Evolutionary conservation across 2,888 invertebrate genomes (phyloP), one percentile per base, ranked within the genome.

Genomic region (Tipula lateralis): DNA sequence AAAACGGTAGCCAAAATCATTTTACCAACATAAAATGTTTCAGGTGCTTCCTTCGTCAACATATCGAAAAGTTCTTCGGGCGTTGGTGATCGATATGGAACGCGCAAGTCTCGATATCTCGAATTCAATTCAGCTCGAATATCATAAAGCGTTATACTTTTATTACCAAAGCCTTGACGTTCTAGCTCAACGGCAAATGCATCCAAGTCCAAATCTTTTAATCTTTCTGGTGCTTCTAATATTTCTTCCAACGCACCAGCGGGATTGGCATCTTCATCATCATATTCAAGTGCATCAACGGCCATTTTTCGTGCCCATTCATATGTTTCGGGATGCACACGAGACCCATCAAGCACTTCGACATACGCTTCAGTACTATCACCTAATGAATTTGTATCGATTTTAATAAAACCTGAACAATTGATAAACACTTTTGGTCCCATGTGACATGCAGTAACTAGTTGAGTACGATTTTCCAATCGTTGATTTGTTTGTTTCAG

Each of bases 251-350:
- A 91, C 13, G 99, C 99, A 0, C 97, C 97, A 0, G 99, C 98
- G 0, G 99, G 98, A 90, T 98, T 98, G 0, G 96, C 96, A 87
- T 97, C 98, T 89, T 98, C 98, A 88, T 99, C 99, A 88, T 99
- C 99, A 87, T 99, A 98, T 88, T 99, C 99, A 83, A 99, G 91
- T 0, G 99, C 99, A 90, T 99, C 99, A 0, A 99, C 98, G 0
- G 99, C 99, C 99, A 99, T 99, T 91, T 99, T 99, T 66, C 99
- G 92, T 0, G 99, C 99, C 99, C 99, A 99, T 88, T 99, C 99
- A 89, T 99, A 99, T 0, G 99, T 98, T 91, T 99, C 99, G 0
- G 99, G 99, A 91, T 99, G 99, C 0, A 99, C 99, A 87, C 99
- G 93, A 0, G 99, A 98, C 0, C 99, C 98, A 88, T 99, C 99